Conservation (phyloP, 2,888 invertebrate species). For the Cephus sareptanus region DNA sequence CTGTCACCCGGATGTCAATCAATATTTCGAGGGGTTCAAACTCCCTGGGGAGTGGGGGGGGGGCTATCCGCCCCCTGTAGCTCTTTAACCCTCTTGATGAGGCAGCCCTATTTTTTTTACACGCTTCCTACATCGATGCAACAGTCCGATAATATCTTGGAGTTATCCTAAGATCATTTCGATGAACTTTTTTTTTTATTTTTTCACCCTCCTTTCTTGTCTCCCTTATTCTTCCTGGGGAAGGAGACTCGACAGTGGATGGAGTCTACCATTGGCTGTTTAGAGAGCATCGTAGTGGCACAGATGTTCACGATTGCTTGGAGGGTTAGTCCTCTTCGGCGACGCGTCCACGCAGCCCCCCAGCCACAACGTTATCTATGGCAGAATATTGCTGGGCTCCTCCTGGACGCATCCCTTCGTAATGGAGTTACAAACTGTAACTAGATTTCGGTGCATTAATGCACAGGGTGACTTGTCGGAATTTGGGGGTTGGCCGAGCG, state of each 20-base stretch:
- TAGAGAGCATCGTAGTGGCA: neutral
- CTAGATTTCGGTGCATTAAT: constrained; percentile 58
- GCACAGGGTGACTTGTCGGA: neutral
- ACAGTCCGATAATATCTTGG: neutral
- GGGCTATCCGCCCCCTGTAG: neutral
- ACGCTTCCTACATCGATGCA: neutral
- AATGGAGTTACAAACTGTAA: constrained; percentile 62
- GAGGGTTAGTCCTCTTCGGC: neutral
- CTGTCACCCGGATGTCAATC: constrained; percentile 64
- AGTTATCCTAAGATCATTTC: neutral
- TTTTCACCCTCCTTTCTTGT: neutral
- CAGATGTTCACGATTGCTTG: neutral
- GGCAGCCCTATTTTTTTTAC: neutral
- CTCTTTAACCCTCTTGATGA: neutral
- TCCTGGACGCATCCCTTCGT: constrained; percentile 25
- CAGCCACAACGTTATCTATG: neutral
- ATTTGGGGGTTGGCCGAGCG: neutral
- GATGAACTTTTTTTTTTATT: neutral
- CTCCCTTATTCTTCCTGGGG: neutral
- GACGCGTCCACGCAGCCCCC: neutral
- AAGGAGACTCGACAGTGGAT: neutral
- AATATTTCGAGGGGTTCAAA: constrained; percentile 59
- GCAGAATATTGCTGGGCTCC: neutral
- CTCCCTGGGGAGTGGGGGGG: neutral
- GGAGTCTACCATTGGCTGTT: neutral